A percentile compares a stretch with the other conserved stretches of the same genome.
Conservation (phyloP, 2,113 vertebrate genomes). For the Tragelaphus imberbis region DNA sequence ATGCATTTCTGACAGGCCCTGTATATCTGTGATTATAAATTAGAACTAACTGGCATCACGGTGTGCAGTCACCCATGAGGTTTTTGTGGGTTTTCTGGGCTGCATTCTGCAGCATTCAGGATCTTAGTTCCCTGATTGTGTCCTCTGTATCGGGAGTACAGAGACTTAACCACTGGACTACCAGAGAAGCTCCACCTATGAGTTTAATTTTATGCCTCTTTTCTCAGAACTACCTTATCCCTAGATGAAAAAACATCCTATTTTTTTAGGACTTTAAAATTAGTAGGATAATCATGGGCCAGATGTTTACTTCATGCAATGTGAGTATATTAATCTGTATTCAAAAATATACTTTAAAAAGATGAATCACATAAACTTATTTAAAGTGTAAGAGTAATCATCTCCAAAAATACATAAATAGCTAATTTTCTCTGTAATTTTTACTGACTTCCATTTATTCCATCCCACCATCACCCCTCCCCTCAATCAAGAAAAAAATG, state of each 20-base stretch:
- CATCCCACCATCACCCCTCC: not conserved
- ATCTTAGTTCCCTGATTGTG: not conserved
- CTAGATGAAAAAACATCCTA: not conserved
- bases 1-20: not conserved
- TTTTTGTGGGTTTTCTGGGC: not conserved
- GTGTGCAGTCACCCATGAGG: not conserved
- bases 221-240: not conserved
- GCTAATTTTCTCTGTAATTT: not conserved
- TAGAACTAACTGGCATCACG: not conserved
- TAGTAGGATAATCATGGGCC: not conserved
- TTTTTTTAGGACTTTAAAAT: not conserved
- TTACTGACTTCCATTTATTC: not conserved
- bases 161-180: not conserved
- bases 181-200: not conserved
- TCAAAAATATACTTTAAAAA: not conserved
- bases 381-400: not conserved
- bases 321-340: not conserved
- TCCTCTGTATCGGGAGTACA: not conserved
- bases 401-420: not conserved
- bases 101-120: not conserved
- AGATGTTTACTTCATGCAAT: not conserved
- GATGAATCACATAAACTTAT: not conserved
- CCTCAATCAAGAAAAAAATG: not conserved
- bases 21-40: not conserved
- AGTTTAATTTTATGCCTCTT: not conserved